Base-by-base conservation (phyloP, 2,888 invertebrate genomes). In the Eilema depressum region DNA sequence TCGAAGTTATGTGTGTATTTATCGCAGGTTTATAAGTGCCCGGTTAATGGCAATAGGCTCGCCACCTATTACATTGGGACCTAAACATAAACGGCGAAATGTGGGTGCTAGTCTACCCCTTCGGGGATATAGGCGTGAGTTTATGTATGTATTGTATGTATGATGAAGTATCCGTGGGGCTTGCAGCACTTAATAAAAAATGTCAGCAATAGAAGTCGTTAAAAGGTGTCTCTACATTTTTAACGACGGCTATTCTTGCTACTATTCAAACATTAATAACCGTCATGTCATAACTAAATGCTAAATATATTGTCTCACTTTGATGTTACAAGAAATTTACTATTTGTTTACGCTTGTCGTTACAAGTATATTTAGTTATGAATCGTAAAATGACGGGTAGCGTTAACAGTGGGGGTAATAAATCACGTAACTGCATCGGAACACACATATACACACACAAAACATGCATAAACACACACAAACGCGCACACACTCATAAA, bases 251-350 rank as follows among this genome's bases (percentile, higher is more conserved):
- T 57, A 57, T 57, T 23, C 56, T 57, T 23, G 25, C 2, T 57
- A 23, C 23, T n/a, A 56, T 56, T 23, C n/a, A n/a, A 57, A n/a
- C 23, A n/a, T n/a, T 23, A 10, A 57, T 25, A 11, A n/a, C 10
- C 14, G 25, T 0, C 25, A 17, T 59, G 12, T 59, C 17, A 14
- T 3, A 30, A 53, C n/a, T 17, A 10, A 26, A 65, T 56, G 14
- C 28, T 47, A 28, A 47, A 53, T 64, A 41, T 23, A 17, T 65
- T 65, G 3, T 3, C 47, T 56, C 23, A 14, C 30, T 47, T 65
- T 65, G 64, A 65, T 65, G 64, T 65, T 30, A 3, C 3, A 53
- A 53, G 28, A 26, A 26, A 25, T 14, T 64, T 14, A 59, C 26
- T 17, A 17, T 28, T 17, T 59, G 59, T 56, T 65, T 23, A 65